Percentiles rank a stretch among this genome's conserved stretches.
These are phyloP conservation scores for Perithous albicinctus DNA, from an alignment of 2,888 invertebrate species.

Conservation along the genomic window DNA sequence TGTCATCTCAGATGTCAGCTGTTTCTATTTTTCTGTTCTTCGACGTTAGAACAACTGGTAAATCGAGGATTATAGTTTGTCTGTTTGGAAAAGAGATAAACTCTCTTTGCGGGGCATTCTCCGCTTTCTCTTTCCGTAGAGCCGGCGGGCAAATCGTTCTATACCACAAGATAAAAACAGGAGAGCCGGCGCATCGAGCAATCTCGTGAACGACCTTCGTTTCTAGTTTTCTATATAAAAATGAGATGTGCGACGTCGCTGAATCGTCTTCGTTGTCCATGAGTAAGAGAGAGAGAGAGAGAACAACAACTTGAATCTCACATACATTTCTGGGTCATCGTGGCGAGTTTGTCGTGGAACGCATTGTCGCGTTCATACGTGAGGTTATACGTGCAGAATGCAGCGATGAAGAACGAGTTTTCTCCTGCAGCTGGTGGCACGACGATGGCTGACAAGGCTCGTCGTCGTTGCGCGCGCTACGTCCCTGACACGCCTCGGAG, in stretches of 20 bases:
- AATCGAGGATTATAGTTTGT: background rate
- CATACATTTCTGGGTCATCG: slow-evolving; percentile 54
- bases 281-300: too few species aligned
- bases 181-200: background rate
- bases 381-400: slow-evolving; percentile 11
- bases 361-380: slow-evolving; percentile 25
- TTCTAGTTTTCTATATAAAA: slow-evolving; percentile 11
- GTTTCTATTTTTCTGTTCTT: background rate
- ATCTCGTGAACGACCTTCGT: slow-evolving; percentile 11
- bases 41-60: background rate
- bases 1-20: too few species aligned
- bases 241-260: background rate
- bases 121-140: slow-evolving; percentile 17
- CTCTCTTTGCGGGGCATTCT: slow-evolving; percentile 15
- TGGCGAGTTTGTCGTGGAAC: slow-evolving; percentile 40
- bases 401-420: slow-evolving; percentile 49
- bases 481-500: slow-evolving; percentile 65
- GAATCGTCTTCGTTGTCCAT: slow-evolving; percentile 11
- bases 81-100: background rate
- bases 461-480: slow-evolving; percentile 1
- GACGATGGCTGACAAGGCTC: slow-evolving; percentile 36
- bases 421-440: slow-evolving; percentile 58
- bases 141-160: slow-evolving; percentile 2
- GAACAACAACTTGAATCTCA: slow-evolving; percentile 18
- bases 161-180: background rate